These are phyloP conservation scores for Lampris megalopsis DNA, from an alignment of 2,113 vertebrate genomes.

Conservation along the genomic window DNA sequence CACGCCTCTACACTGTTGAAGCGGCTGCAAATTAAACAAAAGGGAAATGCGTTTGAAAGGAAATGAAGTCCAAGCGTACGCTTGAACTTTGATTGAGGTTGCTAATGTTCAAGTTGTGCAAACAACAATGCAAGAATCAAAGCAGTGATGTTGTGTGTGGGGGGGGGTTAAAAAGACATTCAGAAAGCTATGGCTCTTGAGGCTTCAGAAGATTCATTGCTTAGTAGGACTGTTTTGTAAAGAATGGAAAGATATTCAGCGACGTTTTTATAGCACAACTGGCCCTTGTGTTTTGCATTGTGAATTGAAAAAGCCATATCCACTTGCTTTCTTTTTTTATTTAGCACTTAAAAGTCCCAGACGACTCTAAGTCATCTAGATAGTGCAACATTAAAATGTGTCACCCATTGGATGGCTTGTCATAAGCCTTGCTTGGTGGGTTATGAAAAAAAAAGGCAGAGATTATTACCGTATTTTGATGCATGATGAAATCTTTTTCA, in stretches of 20 bases:
- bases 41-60: constrained; percentile 30
- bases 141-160: neutral
- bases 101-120: constrained; percentile 7
- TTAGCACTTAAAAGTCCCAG: constrained; percentile 54
- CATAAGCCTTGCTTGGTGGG: constrained; percentile 58
- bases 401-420: constrained; percentile 56
- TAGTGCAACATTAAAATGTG: constrained; percentile 54
- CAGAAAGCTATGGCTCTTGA: too few species aligned
- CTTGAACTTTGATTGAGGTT: neutral
- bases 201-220: neutral
- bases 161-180: too few species aligned
- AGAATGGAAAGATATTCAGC: neutral
- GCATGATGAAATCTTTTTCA: constrained; percentile 39
- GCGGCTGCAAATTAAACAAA: constrained; percentile 5
- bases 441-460: constrained; percentile 48
- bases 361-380: constrained; percentile 68
- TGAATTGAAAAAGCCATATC: constrained; percentile 44
- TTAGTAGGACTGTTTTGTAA: neutral
- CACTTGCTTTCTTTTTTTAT: constrained; percentile 62
- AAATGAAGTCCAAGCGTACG: constrained; percentile 35
- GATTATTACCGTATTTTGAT: constrained; percentile 59
- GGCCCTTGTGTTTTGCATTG: constrained; percentile 26
- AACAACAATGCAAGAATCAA: constrained; percentile 13
- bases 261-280: constrained; percentile 17
- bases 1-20: constrained; percentile 13